Evolutionary conservation across 2,888 invertebrate genomes (phyloP), one percentile per base, ranked within the genome.

Genomic region (Dynastes maya): DNA sequence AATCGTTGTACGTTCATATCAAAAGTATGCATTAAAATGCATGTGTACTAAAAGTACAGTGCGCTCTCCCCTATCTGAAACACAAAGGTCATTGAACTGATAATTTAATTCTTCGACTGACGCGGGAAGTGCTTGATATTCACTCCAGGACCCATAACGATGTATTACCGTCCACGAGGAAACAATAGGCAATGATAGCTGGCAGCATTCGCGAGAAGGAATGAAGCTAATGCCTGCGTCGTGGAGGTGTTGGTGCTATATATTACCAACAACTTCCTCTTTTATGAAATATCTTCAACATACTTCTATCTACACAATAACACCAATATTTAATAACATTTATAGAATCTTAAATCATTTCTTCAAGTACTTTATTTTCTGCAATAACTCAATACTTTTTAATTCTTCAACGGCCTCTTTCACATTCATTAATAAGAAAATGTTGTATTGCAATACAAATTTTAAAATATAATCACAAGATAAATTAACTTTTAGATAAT

Each of bases 31-130:
- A 67, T 16, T 67, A 45, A 16, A 27, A 22, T 45, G 45, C 45
- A 45, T 45, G 45, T 45, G 45, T 45, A 45, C 45, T 45, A 45
- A 45, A 45, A 67, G 16, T 65, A 40, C 65, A 67, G 49, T 16
- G 68, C 83, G 83, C 81, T 83, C 83, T 83, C 83, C 82, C 82
- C 80, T 82, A 82, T 82, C 80, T 77, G 80, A 71, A 63, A 63
- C 27, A 63, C 67, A 51, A 80, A 82, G 86, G 85, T 86, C 85
- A 84, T 82, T 83, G 85, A 84, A 86, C 86, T 85, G 85, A 85
- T 86, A 86, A 86, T 86, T 85, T 83, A 84, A 86, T 86, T 86
- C 85, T 84, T 85, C 83, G 83, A 84, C 83, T 84, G 82, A 80
- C 81, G 80, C 83, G 84, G 86, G 84, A 85, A 84, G 84, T 84